phyloP scores from a whole-genome alignment of 2,888 invertebrate species.

The Pardosa pseudoannulata region DNA sequence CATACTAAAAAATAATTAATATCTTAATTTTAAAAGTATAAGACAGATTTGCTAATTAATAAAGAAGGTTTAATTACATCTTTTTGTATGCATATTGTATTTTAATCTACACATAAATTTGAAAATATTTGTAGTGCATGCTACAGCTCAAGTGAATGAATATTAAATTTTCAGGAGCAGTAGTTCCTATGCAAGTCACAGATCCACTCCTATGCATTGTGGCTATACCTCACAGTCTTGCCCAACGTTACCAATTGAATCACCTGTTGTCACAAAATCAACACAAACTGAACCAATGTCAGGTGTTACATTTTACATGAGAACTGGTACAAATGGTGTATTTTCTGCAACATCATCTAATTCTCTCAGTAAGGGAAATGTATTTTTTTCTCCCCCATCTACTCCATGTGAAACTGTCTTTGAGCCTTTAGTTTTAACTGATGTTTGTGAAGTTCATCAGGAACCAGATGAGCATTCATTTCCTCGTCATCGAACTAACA shows the following conservation, averaged over 20 bases:
- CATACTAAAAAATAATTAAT: too few relatives aligned
- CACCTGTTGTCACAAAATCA: slow-evolving; percentile 65
- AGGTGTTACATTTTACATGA: slow-evolving; percentile 28
- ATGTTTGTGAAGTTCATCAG: slow-evolving; percentile 51
- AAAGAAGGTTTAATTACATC: too few relatives aligned
- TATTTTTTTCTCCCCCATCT: slow-evolving; percentile 32
- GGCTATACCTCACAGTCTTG: slow-evolving; percentile 65
- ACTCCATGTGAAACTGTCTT: slow-evolving; percentile 47
- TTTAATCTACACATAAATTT: too few relatives aligned
- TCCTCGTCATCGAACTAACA: slow-evolving; percentile 66
- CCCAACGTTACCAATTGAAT: slow-evolving; percentile 72
- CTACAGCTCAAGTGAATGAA: too few relatives aligned
- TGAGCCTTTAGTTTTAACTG: slow-evolving; percentile 36
- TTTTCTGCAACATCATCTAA: slow-evolving; percentile 34
- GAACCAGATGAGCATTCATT: slow-evolving; percentile 51
- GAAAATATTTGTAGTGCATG: too few relatives aligned
- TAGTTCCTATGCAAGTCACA: slow-evolving; percentile 65
- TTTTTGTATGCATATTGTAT: too few relatives aligned
- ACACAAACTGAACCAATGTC: slow-evolving; percentile 72
- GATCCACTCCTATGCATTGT: slow-evolving; percentile 69
- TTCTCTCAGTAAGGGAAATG: slow-evolving; percentile 33
- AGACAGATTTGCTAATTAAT: too few relatives aligned
- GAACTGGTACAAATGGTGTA: background rate
- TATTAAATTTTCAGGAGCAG: slow-evolving; percentile 58
- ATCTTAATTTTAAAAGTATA: too few relatives aligned